Base-by-base conservation (phyloP, 2,888 invertebrate genomes). In the Parascotia fuliginaria region DNA sequence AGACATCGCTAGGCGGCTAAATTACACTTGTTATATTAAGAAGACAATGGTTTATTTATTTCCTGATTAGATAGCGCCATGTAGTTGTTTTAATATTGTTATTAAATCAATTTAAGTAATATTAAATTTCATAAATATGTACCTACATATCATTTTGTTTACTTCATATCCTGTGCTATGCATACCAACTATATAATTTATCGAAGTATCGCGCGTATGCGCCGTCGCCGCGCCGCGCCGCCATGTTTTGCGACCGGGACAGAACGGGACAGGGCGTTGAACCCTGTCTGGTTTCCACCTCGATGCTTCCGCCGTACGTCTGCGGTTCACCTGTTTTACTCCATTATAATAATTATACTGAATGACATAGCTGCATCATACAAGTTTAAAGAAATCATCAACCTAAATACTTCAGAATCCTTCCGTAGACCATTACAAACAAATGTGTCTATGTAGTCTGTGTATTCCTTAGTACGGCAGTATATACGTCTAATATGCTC, bases 231-330 rank as follows among this genome's bases (percentile, higher is more conserved):
- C 24, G 7, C 5, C 6, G 7, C 7, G 7, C 24, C 15, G 12
- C 24, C 29, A 36, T 19, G 7, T 36, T 33, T 41, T 36, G 36
- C 43, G 39, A 7, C 41, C 42, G 57, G 61, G 53, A 54, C 55
- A 45, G 62, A 66, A 70, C 69, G 74, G 74, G 72, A 74, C 68
- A 42, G 68, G 78, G 63, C 73, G 63, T 79, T 83, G 87, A 80
- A 83, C 81, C 60, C 66, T 16, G 74, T 73, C 77, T 77, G 75
- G 74, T 78, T 83, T 81, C 75, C 83, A 79, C 80, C 57, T 65
- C 77, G 67, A 41, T 60, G 79, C 73, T 77, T 77, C 73, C 77
- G 73, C 67, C 72, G 72, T 65, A 54, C 61, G 48, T 60, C 60
- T 55, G 60, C 45, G 54, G 42, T 53, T 63, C 71, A 63, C 71